These are phyloP conservation scores for Cyclopterus lumpus DNA, from an alignment of 2,797 vertebrate species.

Conservation along the genomic window DNA sequence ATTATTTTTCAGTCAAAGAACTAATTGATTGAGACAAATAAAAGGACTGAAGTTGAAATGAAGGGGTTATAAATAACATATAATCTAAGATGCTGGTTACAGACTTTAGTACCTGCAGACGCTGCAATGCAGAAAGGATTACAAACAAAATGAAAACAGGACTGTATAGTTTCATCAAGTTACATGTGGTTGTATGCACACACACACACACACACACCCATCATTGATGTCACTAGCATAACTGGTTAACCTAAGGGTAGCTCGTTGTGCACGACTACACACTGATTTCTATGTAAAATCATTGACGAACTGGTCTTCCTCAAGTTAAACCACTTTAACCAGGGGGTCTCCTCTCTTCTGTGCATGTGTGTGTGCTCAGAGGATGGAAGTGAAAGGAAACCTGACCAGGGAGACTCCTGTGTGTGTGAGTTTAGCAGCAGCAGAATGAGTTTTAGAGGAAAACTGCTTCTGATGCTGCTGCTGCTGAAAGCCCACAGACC, in stretches of 20 bases:
- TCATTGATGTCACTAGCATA: conserved; percentile 1
- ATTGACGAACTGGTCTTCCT: conserved; percentile 19
- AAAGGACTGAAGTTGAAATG: background rate
- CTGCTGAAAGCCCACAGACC: conserved; percentile 76
- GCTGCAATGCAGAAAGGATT: conserved; percentile 1
- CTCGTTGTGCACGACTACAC: background rate
- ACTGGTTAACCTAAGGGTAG: background rate
- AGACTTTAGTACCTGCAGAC: background rate
- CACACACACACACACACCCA: conserved; percentile 2
- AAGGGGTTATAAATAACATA: background rate
- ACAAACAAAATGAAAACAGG: conserved; percentile 8
- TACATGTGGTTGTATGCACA: conserved; percentile 37
- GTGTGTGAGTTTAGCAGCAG: conserved; percentile 56
- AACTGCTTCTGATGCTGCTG: conserved; percentile 54
- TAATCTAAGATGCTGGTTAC: background rate
- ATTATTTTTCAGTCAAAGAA: background rate
- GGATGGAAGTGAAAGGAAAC: conserved; percentile 55
- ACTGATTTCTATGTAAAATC: conserved; percentile 1
- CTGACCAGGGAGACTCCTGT: conserved; percentile 70
- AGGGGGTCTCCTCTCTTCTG: conserved; percentile 32
- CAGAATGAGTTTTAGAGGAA: conserved; percentile 68
- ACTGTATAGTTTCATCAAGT: conserved; percentile 37
- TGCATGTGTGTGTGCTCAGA: background rate
- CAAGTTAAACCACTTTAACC: conserved; percentile 55
- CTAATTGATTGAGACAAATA: background rate